These are phyloP conservation scores for Hirundichthys speculiger DNA, from an alignment of 2,113 vertebrate species.

Conservation along the genomic window DNA sequence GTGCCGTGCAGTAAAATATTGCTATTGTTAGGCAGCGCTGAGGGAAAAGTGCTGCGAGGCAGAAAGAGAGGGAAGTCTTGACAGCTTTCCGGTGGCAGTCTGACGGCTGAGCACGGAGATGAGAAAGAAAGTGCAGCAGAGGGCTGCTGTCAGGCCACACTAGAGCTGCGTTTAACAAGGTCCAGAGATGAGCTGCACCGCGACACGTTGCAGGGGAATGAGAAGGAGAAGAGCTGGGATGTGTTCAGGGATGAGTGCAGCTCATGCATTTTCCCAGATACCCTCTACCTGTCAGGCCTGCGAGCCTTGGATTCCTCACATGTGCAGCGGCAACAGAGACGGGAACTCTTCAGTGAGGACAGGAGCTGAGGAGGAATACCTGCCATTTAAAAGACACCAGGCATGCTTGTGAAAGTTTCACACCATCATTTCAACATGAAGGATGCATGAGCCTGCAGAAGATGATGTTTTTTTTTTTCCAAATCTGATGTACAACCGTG, in stretches of 20 bases:
- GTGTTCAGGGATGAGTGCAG: constrained; percentile 29
- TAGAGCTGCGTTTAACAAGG: constrained; percentile 82
- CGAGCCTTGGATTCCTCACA: constrained; percentile 55
- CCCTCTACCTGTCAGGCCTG: constrained; percentile 61
- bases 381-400: constrained; percentile 37
- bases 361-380: constrained; percentile 25
- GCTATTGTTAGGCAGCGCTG: constrained; percentile 74
- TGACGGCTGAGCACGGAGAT: constrained; percentile 75
- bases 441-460: constrained; percentile 13
- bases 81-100: constrained; percentile 81
- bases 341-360: constrained; percentile 52
- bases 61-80: constrained; percentile 77
- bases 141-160: constrained; percentile 81
- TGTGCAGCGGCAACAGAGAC: constrained; percentile 60
- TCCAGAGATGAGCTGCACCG: constrained; percentile 75
- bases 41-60: constrained; percentile 76
- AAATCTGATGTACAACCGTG: too few relatives aligned
- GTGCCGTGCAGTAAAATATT: constrained; percentile 73
- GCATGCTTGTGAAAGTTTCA: constrained; percentile 48
- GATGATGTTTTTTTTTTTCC: too few relatives aligned
- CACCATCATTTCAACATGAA: constrained; percentile 37
- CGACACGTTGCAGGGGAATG: constrained; percentile 66
- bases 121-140: constrained; percentile 78
- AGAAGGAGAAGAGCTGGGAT: constrained; percentile 27
- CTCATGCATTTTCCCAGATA: constrained; percentile 59